phyloP scores from a whole-genome alignment of 2,888 invertebrate species.

The Ectobius pallidus region DNA sequence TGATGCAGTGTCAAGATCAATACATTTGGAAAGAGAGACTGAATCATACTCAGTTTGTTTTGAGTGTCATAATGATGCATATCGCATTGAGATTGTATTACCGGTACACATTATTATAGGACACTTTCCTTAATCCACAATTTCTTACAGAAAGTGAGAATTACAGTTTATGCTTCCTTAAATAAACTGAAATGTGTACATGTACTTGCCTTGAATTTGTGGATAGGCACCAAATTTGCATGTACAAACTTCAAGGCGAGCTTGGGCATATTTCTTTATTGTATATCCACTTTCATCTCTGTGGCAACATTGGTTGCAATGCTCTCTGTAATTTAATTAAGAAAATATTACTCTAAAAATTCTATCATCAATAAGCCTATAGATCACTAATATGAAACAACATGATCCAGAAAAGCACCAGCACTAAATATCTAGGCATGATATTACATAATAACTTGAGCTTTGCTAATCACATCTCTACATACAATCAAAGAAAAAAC shows the following conservation, averaged over 20 bases:
- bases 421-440: background rate
- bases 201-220: conserved; percentile 84
- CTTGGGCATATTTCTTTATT: conserved; percentile 83
- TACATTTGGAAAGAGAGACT: too few relatives aligned
- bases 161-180: too few relatives aligned
- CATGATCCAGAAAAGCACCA: background rate
- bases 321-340: conserved; percentile 56
- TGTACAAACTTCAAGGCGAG: conserved; percentile 94
- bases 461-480: background rate
- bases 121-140: too few relatives aligned
- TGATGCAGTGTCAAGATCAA: too few relatives aligned
- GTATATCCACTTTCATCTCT: conserved; percentile 70
- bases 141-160: too few relatives aligned
- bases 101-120: too few relatives aligned
- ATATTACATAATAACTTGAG: background rate
- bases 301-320: conserved; percentile 82
- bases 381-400: background rate
- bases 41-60: too few relatives aligned
- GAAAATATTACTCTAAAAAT: background rate
- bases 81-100: too few relatives aligned
- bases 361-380: background rate
- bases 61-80: too few relatives aligned
- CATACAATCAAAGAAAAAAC: background rate
- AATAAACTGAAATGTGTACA: too few relatives aligned
- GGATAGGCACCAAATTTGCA: conserved; percentile 98